Base-by-base conservation (phyloP, 1,140 invertebrate genomes). In the Cotesia glomerata region DNA sequence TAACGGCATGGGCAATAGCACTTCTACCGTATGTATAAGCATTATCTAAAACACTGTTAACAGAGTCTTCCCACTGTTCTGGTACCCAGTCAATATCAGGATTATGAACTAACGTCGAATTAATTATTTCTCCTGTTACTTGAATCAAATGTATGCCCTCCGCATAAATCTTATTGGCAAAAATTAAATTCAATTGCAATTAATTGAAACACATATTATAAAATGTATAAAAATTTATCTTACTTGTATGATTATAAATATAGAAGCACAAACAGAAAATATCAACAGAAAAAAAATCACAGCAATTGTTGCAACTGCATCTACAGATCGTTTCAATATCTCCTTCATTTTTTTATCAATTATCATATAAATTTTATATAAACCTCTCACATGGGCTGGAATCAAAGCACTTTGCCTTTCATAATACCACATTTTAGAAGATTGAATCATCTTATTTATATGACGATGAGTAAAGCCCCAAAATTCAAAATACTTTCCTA, bases 131-230 rank as follows among this genome's bases (percentile, higher is more conserved):
- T 64, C 95, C 93, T 32, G 93, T 93, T 54, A 98, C 89, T 84
- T 96, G 93, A 18, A 98, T 91, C 34, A 99, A 89, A 79, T 98
- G 95, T 81, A 98, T 94, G 18, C 95, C 96, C 89, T 99, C 98
- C 13, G 94, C 94, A 84, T 99, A 98, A 70, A 98, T 92, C 94
- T 98, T 81, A 58, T 52, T 74, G 69, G 66, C n/a, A 69, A 45
- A 18, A 51, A 63, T 52, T 49, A 18, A 45, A n/a, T 58, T n/a
- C n/a, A 54, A 63, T 72, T 56, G 5, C 67, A 35, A 51, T 32
- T 63, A 70, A 9, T 39, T 9, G 35, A 65, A 9, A 39, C 34
- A 58, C 34, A 64, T 36, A 45, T 45, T 45, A 45, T 45, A 45
- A 45, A 45, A 45, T 45, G 11, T 45, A 45, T 39, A 26, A 26